These are phyloP conservation scores for Sebastes kiyomatsui DNA, from an alignment of 2,797 vertebrate genomes.

Conservation along the genomic window DNA sequence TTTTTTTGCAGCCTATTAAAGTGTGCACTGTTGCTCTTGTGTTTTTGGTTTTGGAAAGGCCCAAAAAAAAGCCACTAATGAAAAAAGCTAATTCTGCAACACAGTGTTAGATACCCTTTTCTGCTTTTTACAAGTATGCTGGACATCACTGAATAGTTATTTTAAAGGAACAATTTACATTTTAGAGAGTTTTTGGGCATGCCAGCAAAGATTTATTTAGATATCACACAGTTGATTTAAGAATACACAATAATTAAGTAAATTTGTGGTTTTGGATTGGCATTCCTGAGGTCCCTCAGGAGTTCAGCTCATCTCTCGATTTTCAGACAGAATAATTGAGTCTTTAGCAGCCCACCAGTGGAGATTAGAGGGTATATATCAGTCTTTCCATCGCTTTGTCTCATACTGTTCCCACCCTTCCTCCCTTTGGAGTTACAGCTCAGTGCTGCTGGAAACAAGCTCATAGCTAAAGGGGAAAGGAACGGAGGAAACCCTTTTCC, in stretches of 20 bases:
- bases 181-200: background rate
- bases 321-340: conserved; percentile 68
- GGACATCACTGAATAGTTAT: background rate
- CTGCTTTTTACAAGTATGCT: background rate
- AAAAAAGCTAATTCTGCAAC: background rate
- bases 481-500: conserved; percentile 55
- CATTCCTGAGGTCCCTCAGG: conserved; percentile 50
- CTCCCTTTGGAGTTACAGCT: conserved; percentile 69
- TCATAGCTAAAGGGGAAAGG: conserved; percentile 44
- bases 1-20: too few species aligned
- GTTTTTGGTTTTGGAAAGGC: background rate
- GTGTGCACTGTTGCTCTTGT: background rate
- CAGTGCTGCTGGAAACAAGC: conserved; percentile 59
- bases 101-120: background rate
- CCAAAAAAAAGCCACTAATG: background rate
- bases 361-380: conserved; percentile 73
- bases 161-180: background rate
- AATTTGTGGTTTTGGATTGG: conserved; percentile 34
- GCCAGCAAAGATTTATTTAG: background rate
- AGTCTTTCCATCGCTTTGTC: conserved; percentile 71
- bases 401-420: conserved; percentile 72
- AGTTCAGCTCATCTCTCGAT: conserved; percentile 64
- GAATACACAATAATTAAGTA: conserved; percentile 3
- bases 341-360: conserved; percentile 64
- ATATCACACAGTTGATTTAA: conserved; percentile 40